A percentile compares a stretch with the other conserved stretches of the same genome.
phyloP scores from a whole-genome alignment of 2,797 vertebrate genomes.

The Emys orbicularis region DNA sequence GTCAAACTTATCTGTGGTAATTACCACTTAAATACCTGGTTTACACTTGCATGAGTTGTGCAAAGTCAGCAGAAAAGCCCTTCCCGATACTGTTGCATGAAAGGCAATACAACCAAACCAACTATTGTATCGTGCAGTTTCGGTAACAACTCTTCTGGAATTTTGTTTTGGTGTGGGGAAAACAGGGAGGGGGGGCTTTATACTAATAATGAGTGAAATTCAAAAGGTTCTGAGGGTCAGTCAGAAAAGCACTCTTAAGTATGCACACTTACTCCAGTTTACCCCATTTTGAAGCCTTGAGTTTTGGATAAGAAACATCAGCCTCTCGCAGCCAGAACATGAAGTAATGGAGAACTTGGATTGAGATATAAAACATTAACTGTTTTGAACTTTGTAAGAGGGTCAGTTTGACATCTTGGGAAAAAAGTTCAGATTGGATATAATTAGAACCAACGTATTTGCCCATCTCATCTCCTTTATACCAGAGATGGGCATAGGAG shows the following conservation, averaged over 20 bases:
- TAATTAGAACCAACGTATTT: neutral
- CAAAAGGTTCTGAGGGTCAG: neutral
- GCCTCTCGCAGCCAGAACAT: neutral
- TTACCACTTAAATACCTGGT: constrained; percentile 47
- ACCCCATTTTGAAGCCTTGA: neutral
- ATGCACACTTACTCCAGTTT: accelerated
- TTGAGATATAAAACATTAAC: neutral
- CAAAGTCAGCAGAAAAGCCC: neutral
- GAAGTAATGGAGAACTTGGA: neutral
- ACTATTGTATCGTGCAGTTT: neutral
- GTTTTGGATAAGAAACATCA: neutral
- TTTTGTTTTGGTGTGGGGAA: neutral
- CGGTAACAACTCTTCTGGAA: accelerated
- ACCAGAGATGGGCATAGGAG: neutral
- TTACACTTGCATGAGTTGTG: neutral
- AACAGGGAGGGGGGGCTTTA: accelerated
- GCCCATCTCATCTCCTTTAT: neutral
- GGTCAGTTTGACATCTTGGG: neutral
- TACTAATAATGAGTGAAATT: neutral
- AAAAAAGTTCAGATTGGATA: neutral
- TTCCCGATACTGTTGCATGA: neutral
- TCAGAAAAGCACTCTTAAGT: neutral
- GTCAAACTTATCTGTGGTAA: constrained; percentile 47
- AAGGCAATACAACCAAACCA: neutral
- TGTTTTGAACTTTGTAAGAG: neutral